Evolutionary conservation across 2,888 invertebrate species (phyloP), one percentile per base, ranked within the genome.

Genomic region (Amiota mariae): DNA sequence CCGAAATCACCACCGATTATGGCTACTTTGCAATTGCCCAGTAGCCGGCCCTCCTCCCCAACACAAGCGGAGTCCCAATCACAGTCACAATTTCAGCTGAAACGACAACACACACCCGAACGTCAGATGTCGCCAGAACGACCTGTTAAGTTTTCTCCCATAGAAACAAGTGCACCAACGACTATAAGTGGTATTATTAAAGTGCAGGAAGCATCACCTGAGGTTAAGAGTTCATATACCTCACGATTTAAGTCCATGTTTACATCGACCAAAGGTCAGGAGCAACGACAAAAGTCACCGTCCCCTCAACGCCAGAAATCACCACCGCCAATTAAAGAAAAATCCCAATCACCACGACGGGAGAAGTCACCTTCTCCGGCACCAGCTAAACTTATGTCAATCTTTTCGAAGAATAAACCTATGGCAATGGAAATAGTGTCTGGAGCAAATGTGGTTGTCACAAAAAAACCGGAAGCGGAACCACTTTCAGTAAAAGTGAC

Each of bases 221-320:
- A 87, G 61, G 81, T 81, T 0, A 89, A 89, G 48, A 77, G 82
- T 71, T 80, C 89, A 9, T 89, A 89, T 64, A 75, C 88, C 11
- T 81, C 88, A 11, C 82, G 87, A 1, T 81, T 89, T 12, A 89
- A 88, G 78, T 87, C 87, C 0, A 87, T 89, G 81, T 89, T 89
- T 51, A 80, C 80, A 1, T 8, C 48, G 8, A n/a, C 72, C 12
- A 71, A 71, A 59, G 49, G 51, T 12, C 71, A 13, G 46, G 63
- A 71, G 24, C 8, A 70, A 4, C 77, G 76, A 0, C 79, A 80
- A 46, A 81, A 80, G 63, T 83, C 87, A 2, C 80, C 80, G 0
- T 78, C 86, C 0, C 79, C 78, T 0, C 78, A 79, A 48, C 78
- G 75, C 70, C 81, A 85, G 11, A 77, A 76, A 20, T 79, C 82